phyloP scores from a whole-genome alignment of 2,888 invertebrate genomes.

The Schrankia costaestrigalis region DNA sequence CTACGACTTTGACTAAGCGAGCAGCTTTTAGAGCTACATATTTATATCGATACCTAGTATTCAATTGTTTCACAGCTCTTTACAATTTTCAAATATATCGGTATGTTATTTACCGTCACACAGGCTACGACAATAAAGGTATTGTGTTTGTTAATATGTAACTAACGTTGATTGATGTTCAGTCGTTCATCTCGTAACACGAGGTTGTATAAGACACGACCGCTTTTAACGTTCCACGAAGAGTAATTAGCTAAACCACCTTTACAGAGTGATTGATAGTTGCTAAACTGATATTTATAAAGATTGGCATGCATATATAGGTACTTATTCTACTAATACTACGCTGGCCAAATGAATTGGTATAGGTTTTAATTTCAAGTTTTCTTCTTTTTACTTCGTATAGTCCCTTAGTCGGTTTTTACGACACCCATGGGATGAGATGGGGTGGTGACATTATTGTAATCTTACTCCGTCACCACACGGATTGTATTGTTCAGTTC shows the following conservation, averaged over 20 bases:
- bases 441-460: no score
- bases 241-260: slow-evolving; percentile 45
- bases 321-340: no score
- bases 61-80: no score
- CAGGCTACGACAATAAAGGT: slow-evolving; percentile 23
- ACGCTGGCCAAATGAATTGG: no score
- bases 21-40: no score
- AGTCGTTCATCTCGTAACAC: slow-evolving; percentile 42
- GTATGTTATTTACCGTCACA: slow-evolving; percentile 21
- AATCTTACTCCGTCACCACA: slow-evolving; percentile 5
- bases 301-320: slow-evolving; percentile 12
- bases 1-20: no score
- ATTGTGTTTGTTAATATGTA: slow-evolving; percentile 26
- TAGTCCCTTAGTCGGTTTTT: no score
- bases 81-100: slow-evolving; percentile 14
- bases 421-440: no score
- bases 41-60: no score
- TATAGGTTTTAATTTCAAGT: no score
- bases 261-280: slow-evolving; percentile 42
- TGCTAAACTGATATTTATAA: slow-evolving; percentile 22
- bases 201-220: slow-evolving; percentile 33
- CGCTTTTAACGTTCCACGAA: slow-evolving; percentile 36
- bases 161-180: slow-evolving; percentile 51
- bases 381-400: no score
- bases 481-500: no score